These are phyloP conservation scores for Meteorus colon DNA, from an alignment of 2,888 invertebrate species.

Conservation along the genomic window DNA sequence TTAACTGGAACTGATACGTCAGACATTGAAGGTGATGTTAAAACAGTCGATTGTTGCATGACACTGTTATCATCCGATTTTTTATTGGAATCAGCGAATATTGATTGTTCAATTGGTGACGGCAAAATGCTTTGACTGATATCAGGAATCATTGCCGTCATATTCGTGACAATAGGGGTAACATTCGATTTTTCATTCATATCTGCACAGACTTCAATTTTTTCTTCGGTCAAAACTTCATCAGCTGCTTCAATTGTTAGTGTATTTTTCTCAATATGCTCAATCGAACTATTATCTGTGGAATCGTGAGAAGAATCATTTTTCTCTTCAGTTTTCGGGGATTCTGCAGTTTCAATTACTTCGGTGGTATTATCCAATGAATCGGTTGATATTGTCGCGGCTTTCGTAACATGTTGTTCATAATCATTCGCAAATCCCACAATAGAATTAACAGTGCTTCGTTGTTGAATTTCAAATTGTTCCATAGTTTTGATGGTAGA, in stretches of 20 bases:
- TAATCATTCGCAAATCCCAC: neutral
- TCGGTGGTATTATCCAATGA: slow-evolving; percentile 36
- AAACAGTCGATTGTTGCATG: slow-evolving; percentile 47
- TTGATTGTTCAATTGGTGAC: slow-evolving; percentile 7
- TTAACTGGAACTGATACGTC: slow-evolving; percentile 65
- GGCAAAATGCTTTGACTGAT: neutral
- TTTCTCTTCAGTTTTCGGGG: slow-evolving; percentile 28
- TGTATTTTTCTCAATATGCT: slow-evolving; percentile 3
- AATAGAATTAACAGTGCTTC: slow-evolving; percentile 14
- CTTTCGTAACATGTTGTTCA: neutral
- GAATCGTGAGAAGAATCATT: too few species aligned
- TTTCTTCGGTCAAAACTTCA: slow-evolving; percentile 10
- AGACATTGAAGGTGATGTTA: slow-evolving; percentile 57
- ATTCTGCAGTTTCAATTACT: slow-evolving; percentile 40
- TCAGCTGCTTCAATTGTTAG: slow-evolving; percentile 27
- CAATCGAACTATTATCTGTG: neutral
- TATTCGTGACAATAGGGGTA: slow-evolving; percentile 52
- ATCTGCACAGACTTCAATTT: slow-evolving; percentile 21
- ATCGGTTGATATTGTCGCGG: slow-evolving; percentile 38
- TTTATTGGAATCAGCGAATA: neutral
- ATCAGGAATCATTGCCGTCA: slow-evolving; percentile 52
- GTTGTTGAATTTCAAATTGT: slow-evolving; percentile 25
- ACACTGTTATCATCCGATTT: neutral
- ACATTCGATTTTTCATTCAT: slow-evolving; percentile 14
- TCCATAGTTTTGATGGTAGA: neutral